Percentiles rank a stretch among this genome's conserved stretches.
Evolutionary conservation across 92 coral and sea anemone genomes (phyloP).

Genomic region (Zoanthus solanderi): DNA sequence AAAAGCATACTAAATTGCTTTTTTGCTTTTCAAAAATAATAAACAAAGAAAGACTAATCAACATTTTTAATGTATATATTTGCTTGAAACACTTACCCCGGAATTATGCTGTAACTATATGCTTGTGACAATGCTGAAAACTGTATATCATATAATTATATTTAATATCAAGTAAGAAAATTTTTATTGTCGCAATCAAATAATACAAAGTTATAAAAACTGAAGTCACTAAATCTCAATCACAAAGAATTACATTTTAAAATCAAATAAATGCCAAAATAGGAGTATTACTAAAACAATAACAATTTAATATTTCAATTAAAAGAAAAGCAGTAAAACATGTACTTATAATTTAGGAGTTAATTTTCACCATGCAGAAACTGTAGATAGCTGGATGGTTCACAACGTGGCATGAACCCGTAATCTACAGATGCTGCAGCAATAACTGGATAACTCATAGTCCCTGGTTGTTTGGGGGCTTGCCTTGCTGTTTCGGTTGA

Average conservation of each 20-base stretch:
- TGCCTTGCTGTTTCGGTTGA: too few species aligned
- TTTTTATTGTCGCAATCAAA: neutral
- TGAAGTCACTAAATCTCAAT: neutral
- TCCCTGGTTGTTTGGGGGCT: too few species aligned
- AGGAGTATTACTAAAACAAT: neutral
- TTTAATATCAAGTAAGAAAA: neutral
- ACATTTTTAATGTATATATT: neutral
- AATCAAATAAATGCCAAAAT: neutral
- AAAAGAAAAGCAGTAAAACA: constrained; percentile 3
- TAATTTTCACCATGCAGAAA: constrained; percentile 19
- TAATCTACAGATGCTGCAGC: too few species aligned
- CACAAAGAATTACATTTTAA: neutral
- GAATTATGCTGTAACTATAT: neutral
- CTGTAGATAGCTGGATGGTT: constrained; percentile 21
- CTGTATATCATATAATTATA: neutral
- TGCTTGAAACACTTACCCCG: neutral
- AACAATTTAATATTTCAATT: neutral
- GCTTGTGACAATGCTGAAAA: constrained; percentile 3
- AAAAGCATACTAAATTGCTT: constrained; percentile 5
- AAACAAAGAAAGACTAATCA: neutral
- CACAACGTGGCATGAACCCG: constrained; percentile 23
- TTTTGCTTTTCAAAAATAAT: constrained; percentile 1
- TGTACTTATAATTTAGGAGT: neutral
- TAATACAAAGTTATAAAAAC: neutral
- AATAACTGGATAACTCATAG: too few species aligned